Percentiles rank a stretch among this genome's conserved stretches.
phyloP scores from a whole-genome alignment of 2,888 invertebrate genomes.

The Drosophila pseudotalamancana region DNA sequence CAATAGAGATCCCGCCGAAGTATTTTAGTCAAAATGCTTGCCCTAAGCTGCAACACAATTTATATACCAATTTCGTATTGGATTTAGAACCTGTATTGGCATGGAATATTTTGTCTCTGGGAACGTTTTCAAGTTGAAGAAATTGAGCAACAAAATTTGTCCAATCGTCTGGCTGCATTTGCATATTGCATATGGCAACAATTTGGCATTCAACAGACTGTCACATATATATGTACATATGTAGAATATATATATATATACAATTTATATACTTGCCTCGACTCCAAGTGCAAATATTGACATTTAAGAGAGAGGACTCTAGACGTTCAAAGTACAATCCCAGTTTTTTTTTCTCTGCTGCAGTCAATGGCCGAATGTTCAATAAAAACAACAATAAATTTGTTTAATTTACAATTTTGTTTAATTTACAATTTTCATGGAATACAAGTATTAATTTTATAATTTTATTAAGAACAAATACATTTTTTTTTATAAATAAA shows the following conservation, averaged over 20 bases:
- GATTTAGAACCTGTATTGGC: neutral
- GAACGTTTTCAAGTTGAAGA: conserved; percentile 27
- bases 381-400: neutral
- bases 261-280: too few relatives aligned
- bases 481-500: too few relatives aligned
- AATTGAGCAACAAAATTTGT: neutral
- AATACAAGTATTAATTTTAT: neutral
- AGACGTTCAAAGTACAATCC: conserved; percentile 56
- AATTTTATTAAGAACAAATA: neutral
- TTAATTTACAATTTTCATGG: neutral
- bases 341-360: neutral
- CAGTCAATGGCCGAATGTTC: conserved; percentile 24
- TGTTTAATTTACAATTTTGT: too few relatives aligned
- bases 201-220: conserved; percentile 9
- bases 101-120: conserved; percentile 12
- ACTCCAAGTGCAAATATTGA: conserved; percentile 43
- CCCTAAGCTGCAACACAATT: neutral
- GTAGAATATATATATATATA: too few relatives aligned
- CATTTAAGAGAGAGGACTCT: conserved; percentile 40
- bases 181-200: conserved; percentile 47
- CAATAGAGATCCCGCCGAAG: neutral
- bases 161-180: conserved; percentile 47
- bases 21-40: neutral
- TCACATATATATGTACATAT: too few relatives aligned
- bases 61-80: neutral